A percentile compares a stretch with the other conserved stretches of the same genome.
Evolutionary conservation across 2,888 invertebrate genomes (phyloP).

Genomic region (Ctenicera cuprea): DNA sequence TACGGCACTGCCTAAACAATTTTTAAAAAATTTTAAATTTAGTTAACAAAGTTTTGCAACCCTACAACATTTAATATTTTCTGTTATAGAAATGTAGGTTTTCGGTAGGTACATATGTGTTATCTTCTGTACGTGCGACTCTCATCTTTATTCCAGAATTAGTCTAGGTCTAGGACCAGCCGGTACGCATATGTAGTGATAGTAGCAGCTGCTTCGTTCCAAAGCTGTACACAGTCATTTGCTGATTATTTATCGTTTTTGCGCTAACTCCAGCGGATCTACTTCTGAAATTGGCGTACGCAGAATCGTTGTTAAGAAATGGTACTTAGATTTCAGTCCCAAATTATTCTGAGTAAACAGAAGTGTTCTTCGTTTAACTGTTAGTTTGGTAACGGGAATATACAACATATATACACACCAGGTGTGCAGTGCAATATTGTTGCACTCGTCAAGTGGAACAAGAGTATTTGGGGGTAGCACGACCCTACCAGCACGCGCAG

Average conservation of each 20-base stretch:
- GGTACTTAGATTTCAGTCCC: neutral
- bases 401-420: slow-evolving; percentile 53
- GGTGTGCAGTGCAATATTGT: slow-evolving; percentile 58
- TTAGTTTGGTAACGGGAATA: slow-evolving; percentile 17
- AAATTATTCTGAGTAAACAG: neutral
- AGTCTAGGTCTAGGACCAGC: slow-evolving; percentile 48
- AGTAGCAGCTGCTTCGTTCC: slow-evolving; percentile 38
- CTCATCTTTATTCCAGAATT: slow-evolving; percentile 38
- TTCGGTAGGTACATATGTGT: neutral
- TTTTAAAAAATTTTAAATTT: too few relatives aligned
- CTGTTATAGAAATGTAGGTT: too few relatives aligned
- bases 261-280: slow-evolving; percentile 5
- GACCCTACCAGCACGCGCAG: slow-evolving; percentile 52
- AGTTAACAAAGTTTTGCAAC: too few relatives aligned
- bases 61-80: too few relatives aligned
- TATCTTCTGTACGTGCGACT: slow-evolving; percentile 28
- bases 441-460: slow-evolving; percentile 60
- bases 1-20: too few relatives aligned
- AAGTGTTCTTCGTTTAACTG: slow-evolving; percentile 11
- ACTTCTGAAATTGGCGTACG: slow-evolving; percentile 3
- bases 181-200: slow-evolving; percentile 43
- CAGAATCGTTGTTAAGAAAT: neutral
- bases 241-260: slow-evolving; percentile 31
- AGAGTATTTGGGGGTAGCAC: slow-evolving; percentile 53
- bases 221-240: slow-evolving; percentile 13